Percentiles rank a stretch among this genome's conserved stretches.
phyloP scores from a whole-genome alignment of 1,140 invertebrate genomes.

The Chlorops oryzae region DNA sequence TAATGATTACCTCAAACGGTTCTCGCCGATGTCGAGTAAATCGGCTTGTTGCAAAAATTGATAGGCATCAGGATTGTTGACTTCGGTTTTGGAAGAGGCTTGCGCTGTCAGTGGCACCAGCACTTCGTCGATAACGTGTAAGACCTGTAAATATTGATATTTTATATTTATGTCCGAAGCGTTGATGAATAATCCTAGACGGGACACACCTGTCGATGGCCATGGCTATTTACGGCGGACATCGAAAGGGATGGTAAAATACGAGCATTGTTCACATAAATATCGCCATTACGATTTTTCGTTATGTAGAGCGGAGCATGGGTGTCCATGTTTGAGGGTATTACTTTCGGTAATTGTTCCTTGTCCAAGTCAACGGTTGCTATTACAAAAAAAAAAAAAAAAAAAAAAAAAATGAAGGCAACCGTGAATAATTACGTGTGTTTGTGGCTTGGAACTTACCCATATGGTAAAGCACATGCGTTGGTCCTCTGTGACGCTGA shows the following conservation, averaged over 20 bases:
- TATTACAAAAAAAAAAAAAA: slow-evolving; percentile 48
- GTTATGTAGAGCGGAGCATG: slow-evolving; percentile 78
- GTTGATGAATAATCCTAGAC: too few species aligned
- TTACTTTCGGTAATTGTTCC: slow-evolving; percentile 58
- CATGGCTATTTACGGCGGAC: slow-evolving; percentile 52
- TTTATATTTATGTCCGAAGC: neutral
- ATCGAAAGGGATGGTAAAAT: slow-evolving; percentile 63
- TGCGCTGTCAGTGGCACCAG: slow-evolving; percentile 62
- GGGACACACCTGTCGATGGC: slow-evolving; percentile 61
- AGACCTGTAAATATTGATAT: slow-evolving; percentile 53
- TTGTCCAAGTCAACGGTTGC: slow-evolving; percentile 64
- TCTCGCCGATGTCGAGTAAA: slow-evolving; percentile 61
- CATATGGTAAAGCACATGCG: slow-evolving; percentile 72
- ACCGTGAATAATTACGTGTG: too few species aligned
- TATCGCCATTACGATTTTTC: slow-evolving; percentile 58
- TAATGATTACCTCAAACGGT: slow-evolving; percentile 61
- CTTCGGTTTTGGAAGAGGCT: slow-evolving; percentile 53
- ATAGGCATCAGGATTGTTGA: slow-evolving; percentile 73
- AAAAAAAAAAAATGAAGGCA: slow-evolving; percentile 4
- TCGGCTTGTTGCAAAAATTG: slow-evolving; percentile 71
- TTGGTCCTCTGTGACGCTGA: slow-evolving; percentile 55
- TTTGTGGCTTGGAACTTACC: slow-evolving; percentile 66
- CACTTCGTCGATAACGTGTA: slow-evolving; percentile 77
- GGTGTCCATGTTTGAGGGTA: slow-evolving; percentile 69
- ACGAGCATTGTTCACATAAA: slow-evolving; percentile 76